phyloP scores from a whole-genome alignment of 1,140 invertebrate species.

The Drosophila takahashii region DNA sequence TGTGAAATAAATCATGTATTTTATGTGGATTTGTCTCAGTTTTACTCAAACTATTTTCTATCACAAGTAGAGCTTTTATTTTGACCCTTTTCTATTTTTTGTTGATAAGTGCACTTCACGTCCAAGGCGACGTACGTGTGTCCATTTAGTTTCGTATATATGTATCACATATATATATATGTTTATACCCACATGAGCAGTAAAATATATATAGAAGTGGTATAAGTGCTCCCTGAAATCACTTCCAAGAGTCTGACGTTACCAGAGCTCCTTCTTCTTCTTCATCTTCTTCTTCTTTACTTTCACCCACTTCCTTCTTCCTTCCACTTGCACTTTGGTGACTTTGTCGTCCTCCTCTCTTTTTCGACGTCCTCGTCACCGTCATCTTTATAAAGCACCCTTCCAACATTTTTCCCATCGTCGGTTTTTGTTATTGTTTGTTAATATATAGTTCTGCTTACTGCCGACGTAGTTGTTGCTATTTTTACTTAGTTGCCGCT shows the following conservation, averaged over 20 bases:
- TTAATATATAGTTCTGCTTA: slow-evolving; percentile 61
- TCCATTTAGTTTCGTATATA: slow-evolving; percentile 31
- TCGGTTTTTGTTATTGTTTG: slow-evolving; percentile 55
- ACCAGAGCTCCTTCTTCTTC: slow-evolving; percentile 8
- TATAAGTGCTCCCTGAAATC: slow-evolving; percentile 77
- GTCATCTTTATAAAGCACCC: slow-evolving; percentile 13
- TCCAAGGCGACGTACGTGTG: slow-evolving; percentile 52
- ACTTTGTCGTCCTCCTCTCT: slow-evolving; percentile 50
- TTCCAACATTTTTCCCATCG: slow-evolving; percentile 8
- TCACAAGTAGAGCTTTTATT: slow-evolving; percentile 21
- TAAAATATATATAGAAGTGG: slow-evolving; percentile 55
- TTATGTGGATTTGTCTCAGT: slow-evolving; percentile 10
- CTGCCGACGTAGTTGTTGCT: slow-evolving; percentile 15
- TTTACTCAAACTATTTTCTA: neutral
- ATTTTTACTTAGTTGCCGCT: slow-evolving; percentile 21
- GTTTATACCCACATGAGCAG: slow-evolving; percentile 34
- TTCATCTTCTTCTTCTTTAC: neutral
- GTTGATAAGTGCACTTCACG: slow-evolving; percentile 56
- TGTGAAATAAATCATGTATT: slow-evolving; percentile 16
- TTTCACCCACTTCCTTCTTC: slow-evolving; percentile 3
- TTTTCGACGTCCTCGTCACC: slow-evolving; percentile 37
- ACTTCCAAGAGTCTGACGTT: slow-evolving; percentile 55
- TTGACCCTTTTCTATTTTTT: slow-evolving; percentile 24
- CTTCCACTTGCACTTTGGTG: slow-evolving; percentile 59
- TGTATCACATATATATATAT: slow-evolving; percentile 3